phyloP scores from a whole-genome alignment of 2,113 vertebrate species.

The Acrocephalus kingi region DNA sequence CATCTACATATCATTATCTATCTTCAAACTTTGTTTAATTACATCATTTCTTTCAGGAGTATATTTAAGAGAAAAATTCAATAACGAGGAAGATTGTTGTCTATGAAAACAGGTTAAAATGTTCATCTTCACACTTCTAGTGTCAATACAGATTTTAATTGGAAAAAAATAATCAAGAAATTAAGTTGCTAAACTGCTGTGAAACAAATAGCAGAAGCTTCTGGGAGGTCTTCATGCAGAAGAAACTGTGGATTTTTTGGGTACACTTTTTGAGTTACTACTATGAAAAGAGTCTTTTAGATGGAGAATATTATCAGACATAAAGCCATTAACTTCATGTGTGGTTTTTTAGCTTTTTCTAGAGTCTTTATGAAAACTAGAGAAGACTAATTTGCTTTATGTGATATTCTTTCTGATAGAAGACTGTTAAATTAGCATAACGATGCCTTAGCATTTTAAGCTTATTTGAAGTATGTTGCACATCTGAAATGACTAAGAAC shows the following conservation, averaged over 20 bases:
- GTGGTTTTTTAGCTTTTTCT: neutral
- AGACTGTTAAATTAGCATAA: neutral
- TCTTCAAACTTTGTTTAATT: neutral
- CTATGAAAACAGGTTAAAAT: neutral
- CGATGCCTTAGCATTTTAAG: neutral
- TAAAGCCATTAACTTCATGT: neutral
- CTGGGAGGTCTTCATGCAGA: neutral
- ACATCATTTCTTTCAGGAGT: neutral
- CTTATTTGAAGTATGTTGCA: neutral
- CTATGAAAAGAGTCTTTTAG: neutral
- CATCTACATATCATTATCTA: neutral
- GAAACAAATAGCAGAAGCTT: neutral
- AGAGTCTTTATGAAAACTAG: neutral
- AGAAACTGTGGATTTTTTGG: neutral
- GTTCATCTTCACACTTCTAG: neutral
- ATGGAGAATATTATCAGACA: neutral
- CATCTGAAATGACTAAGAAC: slow-evolving; percentile 3
- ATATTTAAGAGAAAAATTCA: neutral
- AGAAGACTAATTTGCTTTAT: neutral
- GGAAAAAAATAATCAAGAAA: neutral
- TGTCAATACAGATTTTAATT: neutral
- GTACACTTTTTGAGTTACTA: neutral
- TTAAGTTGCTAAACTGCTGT: neutral
- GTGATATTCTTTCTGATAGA: neutral
- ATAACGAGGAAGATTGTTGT: neutral